phyloP scores from a whole-genome alignment of 37 sponge, comb jelly and placozoan genomes.

The Halisarca cf. caerulea region DNA sequence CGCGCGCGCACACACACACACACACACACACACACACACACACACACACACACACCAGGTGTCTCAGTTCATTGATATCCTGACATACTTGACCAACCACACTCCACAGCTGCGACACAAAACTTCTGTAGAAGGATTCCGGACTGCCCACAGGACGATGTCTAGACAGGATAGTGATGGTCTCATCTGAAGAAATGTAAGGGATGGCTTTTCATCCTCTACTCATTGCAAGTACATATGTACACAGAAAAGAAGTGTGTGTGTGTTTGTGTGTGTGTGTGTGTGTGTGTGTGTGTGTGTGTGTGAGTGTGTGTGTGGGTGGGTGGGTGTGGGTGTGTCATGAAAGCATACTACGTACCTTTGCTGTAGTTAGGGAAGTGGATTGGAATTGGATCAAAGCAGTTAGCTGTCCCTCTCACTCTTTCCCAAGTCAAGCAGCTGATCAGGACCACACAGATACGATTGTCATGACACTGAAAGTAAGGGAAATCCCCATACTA shows the following conservation, averaged over 20 bases:
- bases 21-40: too few relatives aligned
- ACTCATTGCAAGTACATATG: background rate
- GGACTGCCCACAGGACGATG: constrained; percentile 16
- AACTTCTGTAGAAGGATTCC: constrained; percentile 40
- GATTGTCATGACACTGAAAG: too few relatives aligned
- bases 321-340: background rate
- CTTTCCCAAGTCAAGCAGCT: constrained; percentile 44
- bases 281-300: constrained; percentile 5
- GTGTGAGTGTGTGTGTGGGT: background rate
- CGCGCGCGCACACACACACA: too few relatives aligned
- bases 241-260: background rate
- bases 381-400: background rate
- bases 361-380: constrained; percentile 62
- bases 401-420: background rate
- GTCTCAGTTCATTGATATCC: constrained; percentile 50
- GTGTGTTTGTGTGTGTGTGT: background rate
- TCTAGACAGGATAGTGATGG: constrained; percentile 33
- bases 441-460: constrained; percentile 22
- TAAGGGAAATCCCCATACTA: too few relatives aligned
- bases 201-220: too few relatives aligned
- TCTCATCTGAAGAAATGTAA: constrained; percentile 22
- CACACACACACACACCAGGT: constrained; percentile 59
- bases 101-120: constrained; percentile 45
- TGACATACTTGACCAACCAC: constrained; percentile 47
- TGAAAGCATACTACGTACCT: constrained; percentile 30